A percentile compares a stretch with the other conserved stretches of the same genome.
phyloP scores from a whole-genome alignment of 2,888 invertebrate genomes.

The Allacma fusca region DNA sequence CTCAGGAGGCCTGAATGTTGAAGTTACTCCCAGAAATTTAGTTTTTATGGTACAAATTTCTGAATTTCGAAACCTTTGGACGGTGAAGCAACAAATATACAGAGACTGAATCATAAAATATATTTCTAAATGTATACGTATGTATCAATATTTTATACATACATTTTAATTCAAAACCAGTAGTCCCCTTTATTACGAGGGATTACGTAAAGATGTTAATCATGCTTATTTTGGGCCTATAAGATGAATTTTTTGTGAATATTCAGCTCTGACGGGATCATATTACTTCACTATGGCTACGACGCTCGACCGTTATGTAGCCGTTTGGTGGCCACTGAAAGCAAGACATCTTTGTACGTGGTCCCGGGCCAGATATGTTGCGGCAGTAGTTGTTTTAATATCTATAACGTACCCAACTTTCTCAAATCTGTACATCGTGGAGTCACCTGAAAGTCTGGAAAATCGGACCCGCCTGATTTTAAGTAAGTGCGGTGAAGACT shows the following conservation, averaged over 20 bases:
- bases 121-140: too few species aligned
- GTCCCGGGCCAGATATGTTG: neutral
- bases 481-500: neutral
- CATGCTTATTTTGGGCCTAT: neutral
- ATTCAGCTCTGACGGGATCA: neutral
- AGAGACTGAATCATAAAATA: too few species aligned
- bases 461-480: neutral
- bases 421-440: neutral
- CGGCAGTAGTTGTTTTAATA: neutral
- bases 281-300: slow-evolving; percentile 13
- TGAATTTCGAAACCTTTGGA: too few species aligned
- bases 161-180: too few species aligned
- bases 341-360: slow-evolving; percentile 1
- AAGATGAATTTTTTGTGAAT: neutral
- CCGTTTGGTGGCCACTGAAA: slow-evolving; percentile 24
- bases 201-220: neutral
- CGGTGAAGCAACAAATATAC: too few species aligned
- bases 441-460: neutral
- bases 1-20: too few species aligned
- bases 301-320: slow-evolving; percentile 11
- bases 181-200: too few species aligned
- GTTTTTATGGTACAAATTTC: too few species aligned
- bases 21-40: too few species aligned
- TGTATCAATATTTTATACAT: too few species aligned
- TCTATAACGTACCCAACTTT: neutral